Evolutionary conservation across 2,797 vertebrate genomes (phyloP).

Genomic region (Ctenosaura bakeri): DNA sequence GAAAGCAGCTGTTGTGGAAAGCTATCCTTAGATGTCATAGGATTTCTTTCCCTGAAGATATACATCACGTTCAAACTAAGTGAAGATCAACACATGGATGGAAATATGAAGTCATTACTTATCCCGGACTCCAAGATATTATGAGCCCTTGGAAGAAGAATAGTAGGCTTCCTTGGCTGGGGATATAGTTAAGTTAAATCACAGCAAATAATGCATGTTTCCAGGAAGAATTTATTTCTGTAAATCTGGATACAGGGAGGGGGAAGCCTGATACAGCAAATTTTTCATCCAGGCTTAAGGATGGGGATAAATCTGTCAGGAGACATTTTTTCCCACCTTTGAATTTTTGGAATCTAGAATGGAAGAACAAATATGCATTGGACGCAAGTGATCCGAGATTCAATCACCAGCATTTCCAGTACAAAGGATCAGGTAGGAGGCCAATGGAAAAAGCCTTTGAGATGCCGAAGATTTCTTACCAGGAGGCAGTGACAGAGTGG

Average conservation of each 20-base stretch:
- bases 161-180: too few relatives aligned
- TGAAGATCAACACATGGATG: neutral
- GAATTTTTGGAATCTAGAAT: neutral
- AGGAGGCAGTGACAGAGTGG: neutral
- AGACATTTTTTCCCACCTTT: too few relatives aligned
- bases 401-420: neutral
- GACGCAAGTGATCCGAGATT: neutral
- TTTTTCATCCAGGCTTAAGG: neutral
- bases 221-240: too few relatives aligned
- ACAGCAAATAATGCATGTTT: too few relatives aligned
- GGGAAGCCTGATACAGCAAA: neutral
- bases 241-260: too few relatives aligned
- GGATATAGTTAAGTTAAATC: too few relatives aligned
- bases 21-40: constrained; percentile 17
- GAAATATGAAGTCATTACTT: neutral
- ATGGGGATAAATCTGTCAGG: too few relatives aligned
- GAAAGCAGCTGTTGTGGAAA: neutral
- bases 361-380: neutral
- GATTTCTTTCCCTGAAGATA: neutral
- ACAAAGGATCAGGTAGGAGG: neutral
- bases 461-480: neutral
- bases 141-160: neutral
- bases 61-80: neutral
- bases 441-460: neutral
- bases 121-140: neutral